phyloP scores from a whole-genome alignment of 2,888 invertebrate species.

The Gryllus longicercus region DNA sequence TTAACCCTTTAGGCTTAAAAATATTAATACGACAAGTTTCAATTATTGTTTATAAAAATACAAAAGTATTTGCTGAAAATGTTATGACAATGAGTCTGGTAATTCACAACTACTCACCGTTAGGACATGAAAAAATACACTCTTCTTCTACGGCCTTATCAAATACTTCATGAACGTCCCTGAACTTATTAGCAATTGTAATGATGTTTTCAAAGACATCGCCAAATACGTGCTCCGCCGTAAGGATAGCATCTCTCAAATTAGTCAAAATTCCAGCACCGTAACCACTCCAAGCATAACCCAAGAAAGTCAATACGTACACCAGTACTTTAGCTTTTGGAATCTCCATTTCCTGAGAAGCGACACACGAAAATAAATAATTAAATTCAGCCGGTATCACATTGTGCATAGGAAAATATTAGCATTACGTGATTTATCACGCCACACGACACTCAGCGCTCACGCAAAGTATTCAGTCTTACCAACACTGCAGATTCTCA shows the following conservation, averaged over 20 bases:
- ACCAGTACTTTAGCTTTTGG: constrained; percentile 71
- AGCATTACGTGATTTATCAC: no score
- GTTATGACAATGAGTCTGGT: neutral
- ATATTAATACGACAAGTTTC: constrained; percentile 11
- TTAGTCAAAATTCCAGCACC: constrained; percentile 69
- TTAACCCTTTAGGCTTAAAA: neutral
- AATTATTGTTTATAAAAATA: constrained; percentile 23
- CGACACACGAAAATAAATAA: neutral
- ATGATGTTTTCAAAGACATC: constrained; percentile 72
- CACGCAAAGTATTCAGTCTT: no score
- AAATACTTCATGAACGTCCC: constrained; percentile 73
- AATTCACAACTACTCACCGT: constrained; percentile 52
- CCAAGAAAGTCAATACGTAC: constrained; percentile 70
- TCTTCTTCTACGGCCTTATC: constrained; percentile 82
- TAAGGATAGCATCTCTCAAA: constrained; percentile 73
- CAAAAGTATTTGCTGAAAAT: no score
- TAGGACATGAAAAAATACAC: constrained; percentile 72
- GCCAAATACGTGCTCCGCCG: constrained; percentile 76
- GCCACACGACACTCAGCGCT: no score
- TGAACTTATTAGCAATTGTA: constrained; percentile 69
- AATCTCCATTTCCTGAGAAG: constrained; percentile 62
- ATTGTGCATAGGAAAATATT: no score
- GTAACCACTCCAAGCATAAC: constrained; percentile 77
- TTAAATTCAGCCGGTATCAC: no score
- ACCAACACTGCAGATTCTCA: no score